Evolutionary conservation across 2,888 invertebrate genomes (phyloP).

Genomic region (Biston stratarius): DNA sequence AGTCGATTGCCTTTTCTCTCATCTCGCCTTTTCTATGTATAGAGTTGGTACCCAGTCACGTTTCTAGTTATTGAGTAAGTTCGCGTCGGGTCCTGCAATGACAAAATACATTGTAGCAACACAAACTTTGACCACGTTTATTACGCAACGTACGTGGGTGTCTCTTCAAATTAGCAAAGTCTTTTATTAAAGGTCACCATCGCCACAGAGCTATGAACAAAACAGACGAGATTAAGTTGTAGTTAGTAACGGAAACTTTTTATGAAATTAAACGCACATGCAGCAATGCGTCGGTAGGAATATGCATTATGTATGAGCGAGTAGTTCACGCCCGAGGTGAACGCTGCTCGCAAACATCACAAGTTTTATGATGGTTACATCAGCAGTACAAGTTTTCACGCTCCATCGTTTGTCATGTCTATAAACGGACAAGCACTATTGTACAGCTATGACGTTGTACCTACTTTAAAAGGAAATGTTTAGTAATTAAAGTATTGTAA

Average conservation of each 20-base stretch:
- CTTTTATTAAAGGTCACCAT: conserved; percentile 37
- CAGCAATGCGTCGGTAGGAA: conserved; percentile 35
- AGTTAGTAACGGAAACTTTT: conserved; percentile 18
- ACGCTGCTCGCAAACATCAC: conserved; percentile 43
- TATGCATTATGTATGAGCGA: conserved; percentile 46
- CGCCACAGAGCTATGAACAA: conserved; percentile 6
- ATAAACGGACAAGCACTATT: conserved; percentile 27
- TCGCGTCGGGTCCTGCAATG: conserved; percentile 49
- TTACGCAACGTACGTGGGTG: conserved; percentile 44
- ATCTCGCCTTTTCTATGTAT: conserved; percentile 36
- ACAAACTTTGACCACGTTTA: conserved; percentile 52
- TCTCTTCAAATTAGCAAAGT: conserved; percentile 36
- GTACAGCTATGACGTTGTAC: not conserved
- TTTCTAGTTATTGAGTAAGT: conserved; percentile 47
- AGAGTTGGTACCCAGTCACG: conserved; percentile 39
- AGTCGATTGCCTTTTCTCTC: conserved; percentile 43
- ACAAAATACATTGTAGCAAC: conserved; percentile 52
- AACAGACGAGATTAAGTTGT: conserved; percentile 4
- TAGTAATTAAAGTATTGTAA: conserved; percentile 20
- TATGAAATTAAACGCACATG: conserved; percentile 29
- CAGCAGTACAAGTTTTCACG: conserved; percentile 45
- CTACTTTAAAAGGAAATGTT: conserved; percentile 2
- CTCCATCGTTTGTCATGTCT: conserved; percentile 35
- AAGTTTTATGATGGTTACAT: conserved; percentile 56
- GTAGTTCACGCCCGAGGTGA: conserved; percentile 44